These are phyloP conservation scores for Myrmecophaga tridactyla DNA, from an alignment of 2,113 vertebrate species.

Conservation along the genomic window DNA sequence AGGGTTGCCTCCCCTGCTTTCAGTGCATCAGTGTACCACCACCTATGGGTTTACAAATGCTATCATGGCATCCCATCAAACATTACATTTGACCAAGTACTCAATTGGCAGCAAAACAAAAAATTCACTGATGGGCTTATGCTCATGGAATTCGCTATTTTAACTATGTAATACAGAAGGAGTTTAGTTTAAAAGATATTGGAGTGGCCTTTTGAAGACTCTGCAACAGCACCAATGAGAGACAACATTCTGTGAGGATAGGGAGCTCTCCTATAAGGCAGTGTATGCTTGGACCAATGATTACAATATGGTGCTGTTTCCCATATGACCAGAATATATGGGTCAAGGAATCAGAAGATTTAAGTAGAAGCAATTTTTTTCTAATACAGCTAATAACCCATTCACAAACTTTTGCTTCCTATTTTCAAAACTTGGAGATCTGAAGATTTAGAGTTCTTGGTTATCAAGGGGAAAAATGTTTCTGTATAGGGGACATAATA, in stretches of 20 bases:
- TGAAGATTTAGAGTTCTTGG: not conserved
- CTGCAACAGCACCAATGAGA: not conserved
- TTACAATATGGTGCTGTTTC: too few species aligned
- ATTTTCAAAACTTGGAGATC: not conserved
- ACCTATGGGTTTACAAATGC: not conserved
- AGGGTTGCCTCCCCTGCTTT: not conserved
- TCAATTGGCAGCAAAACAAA: not conserved
- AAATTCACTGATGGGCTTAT: not conserved
- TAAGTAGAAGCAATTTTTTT: too few species aligned
- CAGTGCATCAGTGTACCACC: not conserved
- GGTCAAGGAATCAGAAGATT: too few species aligned
- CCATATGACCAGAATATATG: too few species aligned
- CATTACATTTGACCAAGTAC: not conserved
- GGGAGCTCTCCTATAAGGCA: not conserved
- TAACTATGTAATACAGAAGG: not conserved
- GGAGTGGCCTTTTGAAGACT: not conserved
- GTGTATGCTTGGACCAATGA: not conserved
- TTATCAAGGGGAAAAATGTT: not conserved
- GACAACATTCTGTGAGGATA: not conserved
- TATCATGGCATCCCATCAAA: not conserved
- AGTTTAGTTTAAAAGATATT: not conserved
- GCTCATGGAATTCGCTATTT: not conserved
- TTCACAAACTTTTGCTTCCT: too few species aligned
- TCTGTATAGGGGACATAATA: not conserved
- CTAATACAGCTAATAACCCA: too few species aligned